phyloP scores from a whole-genome alignment of 2,113 vertebrate species.

The Thalassarche chlororhynchos region DNA sequence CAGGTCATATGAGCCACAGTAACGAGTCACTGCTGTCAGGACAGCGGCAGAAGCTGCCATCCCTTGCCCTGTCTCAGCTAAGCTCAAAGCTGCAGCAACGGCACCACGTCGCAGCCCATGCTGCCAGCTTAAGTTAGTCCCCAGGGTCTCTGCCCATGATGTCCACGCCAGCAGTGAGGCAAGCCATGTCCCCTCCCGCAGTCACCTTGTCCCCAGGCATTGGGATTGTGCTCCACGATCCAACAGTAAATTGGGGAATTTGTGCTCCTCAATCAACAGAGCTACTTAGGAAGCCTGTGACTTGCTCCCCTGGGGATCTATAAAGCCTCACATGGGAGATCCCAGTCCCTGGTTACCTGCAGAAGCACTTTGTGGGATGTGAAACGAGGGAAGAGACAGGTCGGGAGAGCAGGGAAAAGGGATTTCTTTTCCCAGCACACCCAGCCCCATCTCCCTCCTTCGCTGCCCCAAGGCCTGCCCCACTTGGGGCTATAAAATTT shows the following conservation, averaged over 20 bases:
- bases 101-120: rapidly evolving
- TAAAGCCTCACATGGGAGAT: not conserved
- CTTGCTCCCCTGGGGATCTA: not conserved
- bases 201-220: not conserved
- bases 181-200: not conserved
- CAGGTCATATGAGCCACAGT: rapidly evolving
- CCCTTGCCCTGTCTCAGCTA: not conserved
- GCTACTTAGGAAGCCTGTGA: not conserved
- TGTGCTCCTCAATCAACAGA: not conserved
- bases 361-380: not conserved
- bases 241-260: not conserved
- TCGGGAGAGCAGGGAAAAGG: not conserved
- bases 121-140: not conserved
- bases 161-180: rapidly evolving
- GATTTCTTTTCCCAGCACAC: not conserved
- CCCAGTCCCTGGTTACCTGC: not conserved
- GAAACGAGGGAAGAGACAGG: not conserved
- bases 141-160: not conserved
- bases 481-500: not conserved
- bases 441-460: not conserved
- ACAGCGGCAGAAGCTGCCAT: not conserved
- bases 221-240: not conserved
- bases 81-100: not conserved
- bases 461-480: not conserved
- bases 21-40: not conserved